phyloP scores from a whole-genome alignment of 2,888 invertebrate species.

The Monoplex corrugatus region DNA sequence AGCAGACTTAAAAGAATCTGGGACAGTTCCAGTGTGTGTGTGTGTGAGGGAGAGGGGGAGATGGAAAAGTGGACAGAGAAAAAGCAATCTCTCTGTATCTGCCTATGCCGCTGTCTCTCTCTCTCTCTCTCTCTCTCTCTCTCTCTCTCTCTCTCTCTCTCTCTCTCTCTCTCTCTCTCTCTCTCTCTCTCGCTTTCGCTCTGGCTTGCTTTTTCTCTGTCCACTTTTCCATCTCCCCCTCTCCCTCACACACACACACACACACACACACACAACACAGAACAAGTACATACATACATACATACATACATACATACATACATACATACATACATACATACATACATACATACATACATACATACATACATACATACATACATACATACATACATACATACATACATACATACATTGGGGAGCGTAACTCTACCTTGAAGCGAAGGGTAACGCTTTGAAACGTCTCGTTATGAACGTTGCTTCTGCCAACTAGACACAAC shows the following conservation, averaged over 20 bases:
- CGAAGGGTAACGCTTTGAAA: not conserved
- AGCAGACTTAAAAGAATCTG: too few relatives aligned
- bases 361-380: too few relatives aligned
- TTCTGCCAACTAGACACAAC: not conserved
- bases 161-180: conserved; percentile 13
- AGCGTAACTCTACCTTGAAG: not conserved
- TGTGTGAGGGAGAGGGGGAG: too few relatives aligned
- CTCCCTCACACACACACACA: not conserved
- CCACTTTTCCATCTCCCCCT: not conserved
- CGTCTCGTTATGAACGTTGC: not conserved
- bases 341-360: too few relatives aligned
- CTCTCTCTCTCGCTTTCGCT: not conserved
- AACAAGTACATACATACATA: too few relatives aligned
- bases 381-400: too few relatives aligned
- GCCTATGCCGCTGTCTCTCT: not conserved
- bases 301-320: too few relatives aligned
- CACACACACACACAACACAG: too few relatives aligned
- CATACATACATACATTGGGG: not conserved
- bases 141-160: conserved; percentile 32
- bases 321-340: too few relatives aligned
- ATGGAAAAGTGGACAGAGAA: too few relatives aligned
- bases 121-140: conserved; percentile 42
- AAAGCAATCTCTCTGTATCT: too few relatives aligned
- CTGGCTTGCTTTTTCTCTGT: not conserved
- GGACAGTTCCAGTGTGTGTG: too few relatives aligned